Conservation (phyloP, 1,140 invertebrate species). For the Halyomorpha halys region DNA sequence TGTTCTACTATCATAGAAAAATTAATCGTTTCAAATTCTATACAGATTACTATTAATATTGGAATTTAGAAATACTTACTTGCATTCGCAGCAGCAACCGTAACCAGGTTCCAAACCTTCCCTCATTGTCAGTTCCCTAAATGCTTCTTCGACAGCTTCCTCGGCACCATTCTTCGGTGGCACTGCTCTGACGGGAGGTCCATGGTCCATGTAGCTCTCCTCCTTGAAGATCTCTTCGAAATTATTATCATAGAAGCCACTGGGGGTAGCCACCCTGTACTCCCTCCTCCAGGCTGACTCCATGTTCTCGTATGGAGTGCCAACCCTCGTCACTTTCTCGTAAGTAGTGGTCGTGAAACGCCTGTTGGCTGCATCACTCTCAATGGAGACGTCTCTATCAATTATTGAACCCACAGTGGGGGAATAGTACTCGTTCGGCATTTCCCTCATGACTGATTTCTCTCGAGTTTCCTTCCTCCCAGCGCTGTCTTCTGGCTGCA, state of each 20-base stretch:
- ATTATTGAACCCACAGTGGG: too few species aligned
- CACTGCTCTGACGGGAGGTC: not conserved
- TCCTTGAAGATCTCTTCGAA: slow-evolving; percentile 4
- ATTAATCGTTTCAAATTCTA: too few species aligned
- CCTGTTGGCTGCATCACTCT: too few species aligned
- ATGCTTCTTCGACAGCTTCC: not conserved
- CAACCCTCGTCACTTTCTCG: not conserved
- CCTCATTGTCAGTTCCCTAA: not conserved
- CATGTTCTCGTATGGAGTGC: slow-evolving; percentile 1
- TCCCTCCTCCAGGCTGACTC: slow-evolving; percentile 12
- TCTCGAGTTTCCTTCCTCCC: too few species aligned
- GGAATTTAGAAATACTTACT: not conserved
- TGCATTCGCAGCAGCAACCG: not conserved
- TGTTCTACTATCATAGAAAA: too few species aligned
- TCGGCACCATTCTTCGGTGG: not conserved
- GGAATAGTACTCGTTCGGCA: too few species aligned
- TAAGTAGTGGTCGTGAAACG: not conserved
- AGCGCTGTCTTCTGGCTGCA: too few species aligned
- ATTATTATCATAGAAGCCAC: slow-evolving; percentile 5
- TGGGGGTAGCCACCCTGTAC: slow-evolving; percentile 3
- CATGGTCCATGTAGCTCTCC: not conserved
- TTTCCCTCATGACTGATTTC: too few species aligned
- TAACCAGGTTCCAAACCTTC: not conserved
- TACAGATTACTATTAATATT: not conserved
- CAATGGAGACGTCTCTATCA: too few species aligned